Conservation (phyloP, 2,888 invertebrate species). For the Megaustenia siamemsis region DNA sequence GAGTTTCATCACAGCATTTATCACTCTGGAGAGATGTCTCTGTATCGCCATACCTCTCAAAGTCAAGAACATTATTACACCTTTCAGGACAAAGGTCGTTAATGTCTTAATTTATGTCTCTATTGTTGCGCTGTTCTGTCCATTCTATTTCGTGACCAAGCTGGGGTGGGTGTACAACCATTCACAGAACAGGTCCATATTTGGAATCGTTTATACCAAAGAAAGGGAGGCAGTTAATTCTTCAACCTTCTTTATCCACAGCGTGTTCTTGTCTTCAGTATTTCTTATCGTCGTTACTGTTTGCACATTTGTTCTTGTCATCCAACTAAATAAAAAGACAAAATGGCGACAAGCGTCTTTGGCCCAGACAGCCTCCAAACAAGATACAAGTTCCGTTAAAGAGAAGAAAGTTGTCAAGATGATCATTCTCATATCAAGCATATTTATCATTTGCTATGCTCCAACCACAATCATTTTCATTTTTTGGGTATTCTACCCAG, state of each 20-base stretch:
- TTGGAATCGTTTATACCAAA: background rate
- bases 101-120: background rate
- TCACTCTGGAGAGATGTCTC: slow-evolving; percentile 38
- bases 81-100: background rate
- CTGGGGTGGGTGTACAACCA: background rate
- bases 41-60: slow-evolving; percentile 31
- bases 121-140: slow-evolving; percentile 3
- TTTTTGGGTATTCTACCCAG: background rate
- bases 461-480: slow-evolving; percentile 12
- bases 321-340: slow-evolving; percentile 14
- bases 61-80: slow-evolving; percentile 21
- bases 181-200: background rate
- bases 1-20: slow-evolving; percentile 26
- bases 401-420: slow-evolving; percentile 31
- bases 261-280: background rate
- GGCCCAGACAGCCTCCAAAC: background rate
- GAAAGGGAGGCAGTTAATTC: background rate
- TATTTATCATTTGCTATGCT: slow-evolving; percentile 17
- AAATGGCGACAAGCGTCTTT: slow-evolving; percentile 15
- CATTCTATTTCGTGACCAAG: slow-evolving; percentile 18
- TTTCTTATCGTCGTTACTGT: background rate
- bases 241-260: background rate
- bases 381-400: background rate
- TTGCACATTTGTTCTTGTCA: slow-evolving; percentile 9
- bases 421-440: slow-evolving; percentile 10